These are phyloP conservation scores for Proales similis DNA, from an alignment of 1,140 invertebrate species.

Conservation along the genomic window DNA sequence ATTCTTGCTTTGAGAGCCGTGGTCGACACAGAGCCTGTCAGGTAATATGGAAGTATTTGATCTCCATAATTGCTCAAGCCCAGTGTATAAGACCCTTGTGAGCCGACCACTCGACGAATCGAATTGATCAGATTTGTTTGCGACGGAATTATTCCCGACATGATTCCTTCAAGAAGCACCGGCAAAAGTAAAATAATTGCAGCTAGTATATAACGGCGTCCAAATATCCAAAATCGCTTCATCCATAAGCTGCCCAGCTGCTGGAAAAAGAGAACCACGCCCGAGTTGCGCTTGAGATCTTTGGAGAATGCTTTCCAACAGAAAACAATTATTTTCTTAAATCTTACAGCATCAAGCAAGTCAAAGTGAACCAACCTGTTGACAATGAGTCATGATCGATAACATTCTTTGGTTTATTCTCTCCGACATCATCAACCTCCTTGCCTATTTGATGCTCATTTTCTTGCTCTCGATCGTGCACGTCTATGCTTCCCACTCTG, in stretches of 20 bases:
- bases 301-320: slow-evolving; percentile 11
- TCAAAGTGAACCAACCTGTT: background rate
- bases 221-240: slow-evolving; percentile 24
- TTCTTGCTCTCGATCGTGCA: background rate
- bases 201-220: slow-evolving; percentile 15
- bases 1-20: background rate
- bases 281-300: slow-evolving; percentile 5
- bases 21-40: slow-evolving; percentile 9
- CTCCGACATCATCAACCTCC: too few relatives aligned
- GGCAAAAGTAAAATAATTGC: slow-evolving; percentile 10
- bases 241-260: slow-evolving; percentile 7
- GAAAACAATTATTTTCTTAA: background rate
- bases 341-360: background rate
- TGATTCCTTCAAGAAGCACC: slow-evolving; percentile 6
- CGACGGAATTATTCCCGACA: slow-evolving; percentile 18
- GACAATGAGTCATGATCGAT: too few relatives aligned
- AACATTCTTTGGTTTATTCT: too few relatives aligned
- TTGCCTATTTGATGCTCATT: background rate
- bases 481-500: slow-evolving; percentile 31
- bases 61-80: slow-evolving; percentile 10
- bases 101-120: slow-evolving; percentile 13
- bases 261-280: slow-evolving; percentile 10
- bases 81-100: slow-evolving; percentile 1
- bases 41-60: slow-evolving; percentile 8
- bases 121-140: slow-evolving; percentile 34